Evolutionary conservation across 2,113 vertebrate species (phyloP).

Genomic region (Menidia beryllina): DNA sequence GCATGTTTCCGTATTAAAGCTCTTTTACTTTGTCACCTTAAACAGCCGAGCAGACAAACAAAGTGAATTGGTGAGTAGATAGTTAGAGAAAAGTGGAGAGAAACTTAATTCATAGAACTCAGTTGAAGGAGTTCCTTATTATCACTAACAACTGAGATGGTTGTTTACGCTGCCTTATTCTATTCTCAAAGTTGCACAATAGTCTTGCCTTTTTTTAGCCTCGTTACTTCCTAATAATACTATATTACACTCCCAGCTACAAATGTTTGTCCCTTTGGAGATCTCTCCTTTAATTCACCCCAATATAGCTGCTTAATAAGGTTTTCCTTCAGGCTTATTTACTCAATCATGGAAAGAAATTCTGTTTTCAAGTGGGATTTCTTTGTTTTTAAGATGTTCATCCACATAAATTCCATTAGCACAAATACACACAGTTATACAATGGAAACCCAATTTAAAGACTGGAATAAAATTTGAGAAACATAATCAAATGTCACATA

Average conservation of each 20-base stretch:
- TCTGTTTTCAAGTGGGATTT: constrained; percentile 28
- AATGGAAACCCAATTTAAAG: not conserved
- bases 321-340: constrained; percentile 60
- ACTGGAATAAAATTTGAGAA: not conserved
- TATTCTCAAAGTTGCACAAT: constrained; percentile 37
- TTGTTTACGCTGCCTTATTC: constrained; percentile 45
- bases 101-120: constrained; percentile 44
- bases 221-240: constrained; percentile 60
- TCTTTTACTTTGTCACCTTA: constrained; percentile 20
- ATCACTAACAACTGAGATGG: constrained; percentile 45
- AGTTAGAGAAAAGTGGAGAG: constrained; percentile 28
- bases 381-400: constrained; percentile 21
- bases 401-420: constrained; percentile 9
- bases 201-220: constrained; percentile 34
- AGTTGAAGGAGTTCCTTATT: constrained; percentile 42
- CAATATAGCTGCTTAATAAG: constrained; percentile 59
- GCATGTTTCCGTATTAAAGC: not conserved
- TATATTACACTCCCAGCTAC: constrained; percentile 51
- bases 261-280: constrained; percentile 42
- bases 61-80: not conserved
- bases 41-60: constrained; percentile 29
- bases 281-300: constrained; percentile 42
- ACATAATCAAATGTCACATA: not conserved
- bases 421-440: not conserved
- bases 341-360: constrained; percentile 48